Evolutionary conservation across 2,888 invertebrate genomes (phyloP).

Genomic region (Camponotus fellah): DNA sequence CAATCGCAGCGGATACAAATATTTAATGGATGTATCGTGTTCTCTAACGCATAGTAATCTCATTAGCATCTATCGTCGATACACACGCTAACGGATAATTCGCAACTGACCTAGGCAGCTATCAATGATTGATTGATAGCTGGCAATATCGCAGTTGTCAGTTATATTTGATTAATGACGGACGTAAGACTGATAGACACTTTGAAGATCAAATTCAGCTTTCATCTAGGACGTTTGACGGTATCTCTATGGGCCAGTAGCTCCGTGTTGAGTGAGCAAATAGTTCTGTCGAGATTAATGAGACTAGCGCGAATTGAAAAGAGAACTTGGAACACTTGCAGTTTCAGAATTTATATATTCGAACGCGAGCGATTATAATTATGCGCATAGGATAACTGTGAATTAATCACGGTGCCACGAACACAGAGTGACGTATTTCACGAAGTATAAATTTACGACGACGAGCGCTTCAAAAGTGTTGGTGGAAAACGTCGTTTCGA

Average conservation of each 20-base stretch:
- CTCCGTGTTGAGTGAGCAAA: background rate
- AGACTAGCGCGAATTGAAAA: constrained; percentile 18
- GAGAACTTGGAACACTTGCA: constrained; percentile 40
- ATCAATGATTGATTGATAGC: constrained; percentile 46
- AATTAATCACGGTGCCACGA: constrained; percentile 40
- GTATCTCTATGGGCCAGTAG: constrained; percentile 2
- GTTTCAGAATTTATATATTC: constrained; percentile 33
- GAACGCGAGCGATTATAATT: constrained; percentile 25
- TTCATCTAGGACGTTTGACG: constrained; percentile 32
- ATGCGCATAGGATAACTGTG: background rate
- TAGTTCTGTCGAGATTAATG: constrained; percentile 48
- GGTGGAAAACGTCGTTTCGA: constrained; percentile 30
- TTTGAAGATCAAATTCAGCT: constrained; percentile 35
- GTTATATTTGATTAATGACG: constrained; percentile 50
- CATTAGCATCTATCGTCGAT: constrained; percentile 46
- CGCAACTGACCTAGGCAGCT: constrained; percentile 29
- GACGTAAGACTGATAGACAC: constrained; percentile 51
- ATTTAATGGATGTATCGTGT: constrained; percentile 1
- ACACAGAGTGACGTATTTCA: constrained; percentile 26
- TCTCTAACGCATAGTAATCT: background rate
- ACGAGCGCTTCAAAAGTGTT: constrained; percentile 38
- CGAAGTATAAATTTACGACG: constrained; percentile 57
- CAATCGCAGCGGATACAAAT: background rate
- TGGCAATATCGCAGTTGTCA: constrained; percentile 44
- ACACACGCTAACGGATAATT: constrained; percentile 40